Percentiles rank a stretch among this genome's conserved stretches.
Conservation (phyloP, 2,113 vertebrate genomes). For the Strigops habroptila region DNA sequence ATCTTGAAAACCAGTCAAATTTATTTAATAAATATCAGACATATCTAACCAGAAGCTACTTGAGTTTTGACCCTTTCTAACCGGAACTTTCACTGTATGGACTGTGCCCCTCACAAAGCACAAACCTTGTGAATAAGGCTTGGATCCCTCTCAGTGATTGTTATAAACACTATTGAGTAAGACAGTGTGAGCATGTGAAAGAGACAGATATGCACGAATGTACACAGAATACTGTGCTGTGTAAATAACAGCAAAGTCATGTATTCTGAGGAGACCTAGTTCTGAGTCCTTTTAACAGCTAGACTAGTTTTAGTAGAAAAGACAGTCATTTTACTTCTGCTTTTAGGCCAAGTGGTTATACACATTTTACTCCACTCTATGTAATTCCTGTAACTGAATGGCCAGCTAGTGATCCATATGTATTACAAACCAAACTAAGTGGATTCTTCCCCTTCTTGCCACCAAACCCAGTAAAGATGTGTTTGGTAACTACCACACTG, state of each 20-base stretch:
- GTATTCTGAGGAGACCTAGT: background rate
- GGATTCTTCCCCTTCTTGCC: background rate
- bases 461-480: background rate
- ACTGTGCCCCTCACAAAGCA: background rate
- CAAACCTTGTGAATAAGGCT: background rate
- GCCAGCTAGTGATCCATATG: background rate
- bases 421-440: background rate
- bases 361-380: background rate
- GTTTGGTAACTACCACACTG: background rate
- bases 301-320: background rate
- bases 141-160: background rate
- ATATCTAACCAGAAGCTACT: background rate
- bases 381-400: background rate
- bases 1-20: background rate
- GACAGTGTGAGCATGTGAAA: background rate
- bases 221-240: background rate
- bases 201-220: rapidly evolving
- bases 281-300: background rate
- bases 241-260: background rate
- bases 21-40: background rate
- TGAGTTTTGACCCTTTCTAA: background rate
- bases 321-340: background rate
- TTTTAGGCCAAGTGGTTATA: background rate
- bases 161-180: background rate
- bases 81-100: background rate